phyloP scores from a whole-genome alignment of 2,113 vertebrate genomes.

The Varanus salvator region DNA sequence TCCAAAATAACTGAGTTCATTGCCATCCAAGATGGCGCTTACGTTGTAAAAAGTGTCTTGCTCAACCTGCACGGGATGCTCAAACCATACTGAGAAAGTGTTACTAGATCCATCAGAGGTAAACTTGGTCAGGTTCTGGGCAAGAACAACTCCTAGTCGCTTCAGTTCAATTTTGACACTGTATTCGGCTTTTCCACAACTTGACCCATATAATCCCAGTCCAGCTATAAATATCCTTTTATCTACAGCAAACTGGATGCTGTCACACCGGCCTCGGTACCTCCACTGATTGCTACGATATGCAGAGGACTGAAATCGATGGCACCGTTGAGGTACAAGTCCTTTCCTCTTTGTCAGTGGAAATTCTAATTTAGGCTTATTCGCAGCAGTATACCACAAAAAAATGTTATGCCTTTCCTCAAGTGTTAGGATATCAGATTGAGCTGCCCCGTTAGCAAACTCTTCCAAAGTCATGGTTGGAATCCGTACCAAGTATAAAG shows the following conservation, averaged over 20 bases:
- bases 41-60: conserved; percentile 96
- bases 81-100: conserved; percentile 94
- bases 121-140: conserved; percentile 90
- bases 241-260: conserved; percentile 97
- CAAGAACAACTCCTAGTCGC: conserved; percentile 86
- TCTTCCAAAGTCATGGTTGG: conserved; percentile 95
- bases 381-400: conserved; percentile 95
- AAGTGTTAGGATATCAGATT: conserved; percentile 93
- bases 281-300: conserved; percentile 99
- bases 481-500: conserved; percentile 90
- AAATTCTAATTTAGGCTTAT: conserved; percentile 91
- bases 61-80: conserved; percentile 95
- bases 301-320: conserved; percentile 93
- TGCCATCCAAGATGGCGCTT: conserved; percentile 92
- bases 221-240: conserved; percentile 93
- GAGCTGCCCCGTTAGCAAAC: conserved; percentile 93
- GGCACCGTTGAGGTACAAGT: conserved; percentile 87
- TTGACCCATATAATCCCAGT: conserved; percentile 93
- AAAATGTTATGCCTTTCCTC: conserved; percentile 95
- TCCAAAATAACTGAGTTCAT: conserved; percentile 96
- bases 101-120: conserved; percentile 93
- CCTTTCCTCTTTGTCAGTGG: conserved; percentile 86
- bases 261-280: conserved; percentile 96
- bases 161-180: conserved; percentile 93
- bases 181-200: conserved; percentile 92